Conservation (phyloP, 2,888 invertebrate genomes). For the Erebia ligea region DNA sequence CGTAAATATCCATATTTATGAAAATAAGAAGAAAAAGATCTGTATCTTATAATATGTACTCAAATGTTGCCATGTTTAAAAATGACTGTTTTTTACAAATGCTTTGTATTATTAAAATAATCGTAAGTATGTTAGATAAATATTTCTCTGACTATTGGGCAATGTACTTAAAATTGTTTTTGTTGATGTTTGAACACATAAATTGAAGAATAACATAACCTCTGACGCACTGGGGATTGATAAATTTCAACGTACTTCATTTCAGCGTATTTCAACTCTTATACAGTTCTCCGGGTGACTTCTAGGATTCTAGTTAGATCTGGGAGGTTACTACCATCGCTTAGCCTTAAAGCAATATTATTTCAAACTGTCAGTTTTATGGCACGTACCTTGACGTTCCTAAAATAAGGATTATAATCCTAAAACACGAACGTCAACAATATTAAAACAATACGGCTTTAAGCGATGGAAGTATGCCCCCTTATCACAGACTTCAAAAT, state of each 20-base stretch:
- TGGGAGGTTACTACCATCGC: too few species aligned
- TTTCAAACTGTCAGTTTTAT: too few species aligned
- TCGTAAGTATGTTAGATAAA: not conserved
- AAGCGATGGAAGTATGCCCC: too few species aligned
- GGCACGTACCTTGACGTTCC: too few species aligned
- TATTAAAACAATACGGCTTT: too few species aligned
- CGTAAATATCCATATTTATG: slow-evolving; percentile 7
- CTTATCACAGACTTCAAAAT: too few species aligned
- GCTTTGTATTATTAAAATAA: slow-evolving; percentile 7
- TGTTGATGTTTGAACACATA: not conserved
- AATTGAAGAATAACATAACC: not conserved
- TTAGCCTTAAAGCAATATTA: too few species aligned
- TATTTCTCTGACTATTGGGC: slow-evolving; percentile 32
- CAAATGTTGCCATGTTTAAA: slow-evolving; percentile 12
- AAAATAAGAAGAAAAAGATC: slow-evolving; percentile 27
- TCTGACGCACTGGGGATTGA: not conserved
- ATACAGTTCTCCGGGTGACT: too few species aligned
- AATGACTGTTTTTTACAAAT: slow-evolving; percentile 2
- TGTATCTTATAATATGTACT: slow-evolving; percentile 26
- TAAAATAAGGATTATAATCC: too few species aligned
- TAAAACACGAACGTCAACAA: too few species aligned
- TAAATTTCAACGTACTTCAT: not conserved
- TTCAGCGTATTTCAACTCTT: too few species aligned
- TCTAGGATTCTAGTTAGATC: too few species aligned
- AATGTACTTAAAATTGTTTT: slow-evolving; percentile 39